These are phyloP conservation scores for Diprion similis DNA, from an alignment of 1,140 invertebrate species.

Conservation along the genomic window DNA sequence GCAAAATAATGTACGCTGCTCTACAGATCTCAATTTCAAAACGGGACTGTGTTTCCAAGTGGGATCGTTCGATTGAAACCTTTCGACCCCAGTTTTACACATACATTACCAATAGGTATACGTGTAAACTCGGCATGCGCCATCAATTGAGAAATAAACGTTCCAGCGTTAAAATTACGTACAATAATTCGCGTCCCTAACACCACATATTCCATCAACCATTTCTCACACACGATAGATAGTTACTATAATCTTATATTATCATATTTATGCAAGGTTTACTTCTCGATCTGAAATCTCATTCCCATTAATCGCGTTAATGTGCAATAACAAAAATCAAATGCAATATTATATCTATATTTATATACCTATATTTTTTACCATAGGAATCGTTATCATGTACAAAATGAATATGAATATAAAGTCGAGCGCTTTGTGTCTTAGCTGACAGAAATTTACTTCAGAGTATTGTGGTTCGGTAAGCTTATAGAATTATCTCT, in stretches of 20 bases:
- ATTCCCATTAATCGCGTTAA: too few species aligned
- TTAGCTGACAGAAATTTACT: not conserved
- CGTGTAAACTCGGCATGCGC: slow-evolving; percentile 1
- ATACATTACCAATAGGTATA: not conserved
- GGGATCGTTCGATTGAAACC: not conserved
- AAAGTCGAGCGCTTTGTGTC: not conserved
- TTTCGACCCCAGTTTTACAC: not conserved
- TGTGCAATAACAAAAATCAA: too few species aligned
- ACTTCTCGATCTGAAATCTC: too few species aligned
- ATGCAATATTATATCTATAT: not conserved
- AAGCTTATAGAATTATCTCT: not conserved
- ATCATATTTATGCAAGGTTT: too few species aligned
- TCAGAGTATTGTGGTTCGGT: not conserved
- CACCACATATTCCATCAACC: too few species aligned
- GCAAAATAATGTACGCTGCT: too few species aligned
- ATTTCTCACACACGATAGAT: too few species aligned
- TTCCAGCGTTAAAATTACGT: not conserved
- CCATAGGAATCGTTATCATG: slow-evolving; percentile 50
- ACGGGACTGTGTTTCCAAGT: not conserved
- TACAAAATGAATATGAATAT: slow-evolving; percentile 59
- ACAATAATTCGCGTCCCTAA: too few species aligned
- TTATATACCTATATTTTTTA: slow-evolving; percentile 47
- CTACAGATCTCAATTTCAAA: too few species aligned
- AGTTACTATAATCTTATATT: too few species aligned
- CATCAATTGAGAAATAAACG: not conserved